Evolutionary conservation across 2,797 vertebrate genomes (phyloP).

Genomic region (Gallinago stenura): DNA sequence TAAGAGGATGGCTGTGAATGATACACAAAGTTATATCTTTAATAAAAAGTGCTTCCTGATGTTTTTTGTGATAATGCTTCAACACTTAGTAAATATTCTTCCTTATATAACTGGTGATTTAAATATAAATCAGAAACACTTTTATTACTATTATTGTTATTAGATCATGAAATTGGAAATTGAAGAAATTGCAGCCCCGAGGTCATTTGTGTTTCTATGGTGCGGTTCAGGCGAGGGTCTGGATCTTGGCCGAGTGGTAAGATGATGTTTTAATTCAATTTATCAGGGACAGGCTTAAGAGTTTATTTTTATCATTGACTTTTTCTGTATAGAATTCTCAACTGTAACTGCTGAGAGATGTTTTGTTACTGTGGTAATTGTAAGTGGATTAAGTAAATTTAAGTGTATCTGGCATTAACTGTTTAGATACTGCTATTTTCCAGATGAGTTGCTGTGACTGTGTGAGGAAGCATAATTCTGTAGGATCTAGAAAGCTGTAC

Average conservation of each 20-base stretch:
- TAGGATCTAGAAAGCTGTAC: not conserved
- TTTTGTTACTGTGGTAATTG: conserved; percentile 1
- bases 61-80: not conserved
- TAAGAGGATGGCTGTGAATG: not conserved
- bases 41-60: not conserved
- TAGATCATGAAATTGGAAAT: conserved; percentile 99
- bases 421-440: not conserved
- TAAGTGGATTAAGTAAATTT: not conserved
- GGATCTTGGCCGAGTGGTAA: conserved; percentile 97
- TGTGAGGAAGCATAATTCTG: not conserved
- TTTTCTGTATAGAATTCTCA: not conserved
- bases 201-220: conserved; percentile 98
- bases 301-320: conserved; percentile 32
- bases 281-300: not conserved
- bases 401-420: not conserved
- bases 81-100: not conserved
- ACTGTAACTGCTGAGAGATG: not conserved
- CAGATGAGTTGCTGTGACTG: fast-evolving
- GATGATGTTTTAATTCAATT: conserved; percentile 52
- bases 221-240: conserved; percentile 96
- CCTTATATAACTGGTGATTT: not conserved
- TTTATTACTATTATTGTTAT: not conserved
- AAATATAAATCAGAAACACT: not conserved
- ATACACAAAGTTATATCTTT: not conserved
- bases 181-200: conserved; percentile 93